Conservation (phyloP, 2,888 invertebrate genomes). For the Hetaerina titia region DNA sequence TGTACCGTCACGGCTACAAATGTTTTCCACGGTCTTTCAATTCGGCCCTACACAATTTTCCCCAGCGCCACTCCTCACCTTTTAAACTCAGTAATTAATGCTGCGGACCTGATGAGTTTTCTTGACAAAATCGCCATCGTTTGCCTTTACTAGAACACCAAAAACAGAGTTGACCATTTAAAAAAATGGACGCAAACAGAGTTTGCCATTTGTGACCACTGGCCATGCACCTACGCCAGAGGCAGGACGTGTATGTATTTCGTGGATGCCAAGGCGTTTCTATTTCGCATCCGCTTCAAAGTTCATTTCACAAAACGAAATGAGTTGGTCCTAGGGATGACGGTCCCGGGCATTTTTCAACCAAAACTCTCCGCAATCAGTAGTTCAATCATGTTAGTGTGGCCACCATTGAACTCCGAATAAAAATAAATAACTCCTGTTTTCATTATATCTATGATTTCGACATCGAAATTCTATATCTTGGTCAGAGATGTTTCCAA, state of each 20-base stretch:
- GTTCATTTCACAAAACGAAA: background rate
- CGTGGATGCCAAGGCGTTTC: background rate
- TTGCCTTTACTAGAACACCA: background rate
- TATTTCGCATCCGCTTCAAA: background rate
- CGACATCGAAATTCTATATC: background rate
- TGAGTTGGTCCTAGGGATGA: background rate
- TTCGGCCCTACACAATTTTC: background rate
- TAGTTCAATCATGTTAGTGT: background rate
- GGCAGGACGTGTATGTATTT: background rate
- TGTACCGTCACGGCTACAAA: too few relatives aligned
- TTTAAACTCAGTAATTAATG: background rate
- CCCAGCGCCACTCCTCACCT: background rate
- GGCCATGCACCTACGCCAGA: background rate
- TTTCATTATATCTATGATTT: background rate
- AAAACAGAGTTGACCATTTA: background rate
- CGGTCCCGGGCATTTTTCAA: background rate
- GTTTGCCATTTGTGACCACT: background rate
- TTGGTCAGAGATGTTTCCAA: too few relatives aligned
- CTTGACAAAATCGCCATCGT: background rate
- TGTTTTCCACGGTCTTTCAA: too few relatives aligned
- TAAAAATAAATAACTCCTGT: background rate
- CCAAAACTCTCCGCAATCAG: background rate
- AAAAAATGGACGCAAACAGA: background rate
- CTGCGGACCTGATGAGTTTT: background rate
- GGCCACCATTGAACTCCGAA: background rate